These are phyloP conservation scores for Drosophila pandora DNA, from an alignment of 1,140 invertebrate species.

Conservation along the genomic window DNA sequence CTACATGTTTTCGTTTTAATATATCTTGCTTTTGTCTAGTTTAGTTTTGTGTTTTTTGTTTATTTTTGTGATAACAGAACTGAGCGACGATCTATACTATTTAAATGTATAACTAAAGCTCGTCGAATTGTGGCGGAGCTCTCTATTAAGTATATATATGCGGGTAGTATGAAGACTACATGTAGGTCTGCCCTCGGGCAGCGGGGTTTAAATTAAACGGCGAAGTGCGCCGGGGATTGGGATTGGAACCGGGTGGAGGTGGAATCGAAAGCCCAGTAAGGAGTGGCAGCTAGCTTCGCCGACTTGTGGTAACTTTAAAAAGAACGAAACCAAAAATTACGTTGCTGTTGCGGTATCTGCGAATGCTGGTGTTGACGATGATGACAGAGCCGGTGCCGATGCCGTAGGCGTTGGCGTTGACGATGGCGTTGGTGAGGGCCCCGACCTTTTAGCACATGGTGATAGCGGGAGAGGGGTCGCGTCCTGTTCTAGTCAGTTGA, in stretches of 20 bases:
- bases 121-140: conserved; percentile 33
- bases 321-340: conserved; percentile 80
- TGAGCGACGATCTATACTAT: conserved; percentile 36
- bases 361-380: conserved; percentile 30
- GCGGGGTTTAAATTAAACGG: conserved; percentile 47
- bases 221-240: conserved; percentile 7
- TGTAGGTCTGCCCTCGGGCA: conserved; percentile 18
- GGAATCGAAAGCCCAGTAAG: conserved; percentile 37
- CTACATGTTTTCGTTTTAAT: conserved; percentile 11
- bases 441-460: conserved; percentile 67
- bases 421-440: conserved; percentile 25
- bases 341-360: conserved; percentile 60
- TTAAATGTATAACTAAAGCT: conserved; percentile 56
- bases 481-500: conserved; percentile 79
- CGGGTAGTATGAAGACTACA: conserved; percentile 38
- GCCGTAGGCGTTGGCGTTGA: no score
- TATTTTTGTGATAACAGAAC: conserved; percentile 21
- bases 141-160: conserved; percentile 55
- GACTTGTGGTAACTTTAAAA: conserved; percentile 43
- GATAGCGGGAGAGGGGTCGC: conserved; percentile 31
- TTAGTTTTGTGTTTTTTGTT: conserved; percentile 2
- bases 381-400: background rate
- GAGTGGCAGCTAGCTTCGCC: conserved; percentile 22
- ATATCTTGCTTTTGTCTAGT: background rate
- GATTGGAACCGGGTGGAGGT: conserved; percentile 7